Conservation (phyloP, 2,888 invertebrate species). For the Leptopilina myrica region DNA sequence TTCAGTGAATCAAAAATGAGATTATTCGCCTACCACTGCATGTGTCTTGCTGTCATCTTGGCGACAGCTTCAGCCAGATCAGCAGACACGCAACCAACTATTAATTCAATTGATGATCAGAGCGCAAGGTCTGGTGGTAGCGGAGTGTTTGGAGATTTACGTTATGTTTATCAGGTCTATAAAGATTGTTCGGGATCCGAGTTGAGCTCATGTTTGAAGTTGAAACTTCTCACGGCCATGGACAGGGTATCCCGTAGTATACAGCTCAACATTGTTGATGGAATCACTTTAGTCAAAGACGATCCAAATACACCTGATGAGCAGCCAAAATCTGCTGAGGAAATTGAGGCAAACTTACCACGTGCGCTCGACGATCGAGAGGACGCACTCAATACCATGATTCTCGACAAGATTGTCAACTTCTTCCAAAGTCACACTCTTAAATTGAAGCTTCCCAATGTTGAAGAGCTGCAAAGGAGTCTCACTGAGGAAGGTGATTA, state of each 20-base stretch:
- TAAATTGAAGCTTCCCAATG: constrained; percentile 87
- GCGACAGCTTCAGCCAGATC: constrained; percentile 68
- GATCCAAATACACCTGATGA: constrained; percentile 71
- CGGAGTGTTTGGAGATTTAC: constrained; percentile 81
- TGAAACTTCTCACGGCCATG: constrained; percentile 87
- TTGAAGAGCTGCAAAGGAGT: constrained; percentile 82
- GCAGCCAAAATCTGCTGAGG: constrained; percentile 79
- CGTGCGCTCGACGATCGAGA: constrained; percentile 85
- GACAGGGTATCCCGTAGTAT: constrained; percentile 83
- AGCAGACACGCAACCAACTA: constrained; percentile 66
- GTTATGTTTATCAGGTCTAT: constrained; percentile 87
- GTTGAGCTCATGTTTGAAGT: constrained; percentile 85
- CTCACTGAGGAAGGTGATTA: constrained; percentile 79
- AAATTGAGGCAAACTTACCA: constrained; percentile 85
- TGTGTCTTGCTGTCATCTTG: constrained; percentile 64
- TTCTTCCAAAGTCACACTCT: constrained; percentile 89
- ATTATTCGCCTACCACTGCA: constrained; percentile 63
- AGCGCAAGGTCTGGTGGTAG: constrained; percentile 66
- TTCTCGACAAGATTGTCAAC: constrained; percentile 84
- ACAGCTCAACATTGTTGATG: constrained; percentile 84
- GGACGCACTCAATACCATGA: constrained; percentile 85
- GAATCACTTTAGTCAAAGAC: constrained; percentile 86
- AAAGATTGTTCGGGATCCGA: constrained; percentile 85
- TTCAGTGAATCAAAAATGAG: constrained; percentile 63
- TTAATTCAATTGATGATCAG: constrained; percentile 70